Conservation (phyloP, 2,113 vertebrate genomes). For the Oceanodroma tethys region DNA sequence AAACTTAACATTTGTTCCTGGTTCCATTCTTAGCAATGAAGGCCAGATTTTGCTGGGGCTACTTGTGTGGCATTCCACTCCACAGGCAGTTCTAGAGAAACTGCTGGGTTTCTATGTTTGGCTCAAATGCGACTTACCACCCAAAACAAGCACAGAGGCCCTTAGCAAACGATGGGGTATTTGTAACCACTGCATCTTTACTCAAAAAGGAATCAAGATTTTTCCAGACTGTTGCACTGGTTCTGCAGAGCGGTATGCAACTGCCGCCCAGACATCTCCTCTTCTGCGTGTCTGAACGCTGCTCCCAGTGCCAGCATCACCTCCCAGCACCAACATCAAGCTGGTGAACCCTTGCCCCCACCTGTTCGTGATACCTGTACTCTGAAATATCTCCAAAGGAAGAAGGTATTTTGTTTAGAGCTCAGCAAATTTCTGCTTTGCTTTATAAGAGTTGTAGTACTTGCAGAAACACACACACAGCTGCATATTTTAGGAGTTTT, state of each 20-base stretch:
- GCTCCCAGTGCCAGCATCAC: neutral
- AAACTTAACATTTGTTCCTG: neutral
- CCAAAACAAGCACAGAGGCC: neutral
- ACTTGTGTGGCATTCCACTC: slow-evolving; percentile 36
- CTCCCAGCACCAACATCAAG: neutral
- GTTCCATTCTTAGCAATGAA: neutral
- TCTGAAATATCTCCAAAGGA: neutral
- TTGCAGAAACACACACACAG: neutral
- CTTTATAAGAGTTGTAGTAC: neutral
- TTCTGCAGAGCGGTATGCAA: neutral
- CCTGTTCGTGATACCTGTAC: neutral
- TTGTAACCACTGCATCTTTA: neutral
- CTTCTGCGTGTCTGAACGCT: neutral
- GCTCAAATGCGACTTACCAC: neutral
- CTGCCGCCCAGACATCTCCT: neutral
- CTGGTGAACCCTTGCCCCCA: neutral
- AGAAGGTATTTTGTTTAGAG: neutral
- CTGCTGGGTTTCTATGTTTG: slow-evolving; percentile 33
- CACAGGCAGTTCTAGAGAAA: neutral
- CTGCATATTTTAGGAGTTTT: neutral
- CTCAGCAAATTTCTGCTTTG: neutral
- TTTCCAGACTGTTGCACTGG: neutral
- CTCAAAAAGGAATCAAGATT: slow-evolving; percentile 16
- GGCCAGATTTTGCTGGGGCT: neutral
- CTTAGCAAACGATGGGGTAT: neutral